Evolutionary conservation across 1,140 invertebrate species (phyloP), one percentile per base, ranked within the genome.

Genomic region (Ylistrum balloti): DNA sequence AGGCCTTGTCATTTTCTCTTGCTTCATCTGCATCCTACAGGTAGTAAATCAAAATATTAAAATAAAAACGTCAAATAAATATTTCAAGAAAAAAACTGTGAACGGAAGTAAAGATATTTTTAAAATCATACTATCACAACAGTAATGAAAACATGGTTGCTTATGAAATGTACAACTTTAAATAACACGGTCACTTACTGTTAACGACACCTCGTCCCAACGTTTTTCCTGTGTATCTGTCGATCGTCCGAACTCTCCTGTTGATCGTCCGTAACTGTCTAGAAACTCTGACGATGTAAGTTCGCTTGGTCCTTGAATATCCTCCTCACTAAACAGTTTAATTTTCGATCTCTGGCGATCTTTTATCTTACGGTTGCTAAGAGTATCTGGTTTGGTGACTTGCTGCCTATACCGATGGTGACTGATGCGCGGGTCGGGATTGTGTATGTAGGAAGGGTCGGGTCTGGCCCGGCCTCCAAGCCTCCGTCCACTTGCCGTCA

Each of bases 131-230:
- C 35, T 38, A 7, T 38, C 5, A 38, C 5, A 38, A 38, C 35
- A 38, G 35, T 13, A 38, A 38, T 38, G 13, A 38, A 38, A 38
- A 38, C 35, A 38, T 38, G 13, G 5, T 38, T 38, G 35, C n/a
- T 38, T 38, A 38, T 38, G 13, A 38, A 38, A 38, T 7, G n/a
- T 13, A 7, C 35, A 38, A 13, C 13, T 13, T 7, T 38, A 38
- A 38, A 13, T 7, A 38, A 38, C 35, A 38, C 35, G 34, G 5
- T 22, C 28, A 91, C 85, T 88, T 34, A 91, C 91, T 33, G 91
- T 91, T 38, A 91, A 28, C 33, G 91, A 91, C 10, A 91, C 88
- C 48, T 91, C 91, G 32, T 91, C 91, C 91, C 91, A 91, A 33
- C 74, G 48, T n/a, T 86, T 32, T 35, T 91, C 88, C 13, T 48